Evolutionary conservation across 2,797 vertebrate species (phyloP).

Genomic region (Sciaenops ocellatus): DNA sequence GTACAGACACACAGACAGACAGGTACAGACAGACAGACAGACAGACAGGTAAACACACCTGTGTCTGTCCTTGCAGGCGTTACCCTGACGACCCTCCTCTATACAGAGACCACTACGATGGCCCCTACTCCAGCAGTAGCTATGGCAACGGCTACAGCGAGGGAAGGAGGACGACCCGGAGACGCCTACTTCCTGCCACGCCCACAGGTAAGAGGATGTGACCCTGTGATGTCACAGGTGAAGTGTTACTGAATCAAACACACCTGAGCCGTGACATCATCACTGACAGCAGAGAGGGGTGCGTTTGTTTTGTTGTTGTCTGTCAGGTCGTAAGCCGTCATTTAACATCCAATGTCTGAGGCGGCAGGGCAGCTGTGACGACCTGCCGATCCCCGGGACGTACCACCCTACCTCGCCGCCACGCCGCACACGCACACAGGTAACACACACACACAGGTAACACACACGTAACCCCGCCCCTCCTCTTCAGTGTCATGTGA

Average conservation of each 20-base stretch:
- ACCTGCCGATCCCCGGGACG: constrained; percentile 92
- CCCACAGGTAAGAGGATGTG: constrained; percentile 84
- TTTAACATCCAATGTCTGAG: constrained; percentile 94
- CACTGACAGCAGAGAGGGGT: neutral
- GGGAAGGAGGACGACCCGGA: constrained; percentile 70
- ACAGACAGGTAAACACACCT: neutral
- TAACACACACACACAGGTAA: constrained; percentile 25
- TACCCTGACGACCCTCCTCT: constrained; percentile 64
- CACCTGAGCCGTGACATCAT: constrained; percentile 20
- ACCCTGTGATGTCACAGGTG: neutral
- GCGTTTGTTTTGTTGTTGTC: constrained; percentile 1
- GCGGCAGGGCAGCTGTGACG: constrained; percentile 90
- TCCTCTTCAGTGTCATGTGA: neutral
- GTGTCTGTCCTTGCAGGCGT: constrained; percentile 48
- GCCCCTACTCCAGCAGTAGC: constrained; percentile 66
- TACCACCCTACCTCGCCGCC: constrained; percentile 85
- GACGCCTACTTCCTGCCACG: constrained; percentile 92
- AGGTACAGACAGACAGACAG: neutral
- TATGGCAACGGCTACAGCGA: constrained; percentile 69
- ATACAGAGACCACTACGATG: constrained; percentile 72
- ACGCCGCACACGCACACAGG: constrained; percentile 51
- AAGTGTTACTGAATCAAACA: neutral
- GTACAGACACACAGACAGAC: neutral
- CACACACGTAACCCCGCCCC: neutral
- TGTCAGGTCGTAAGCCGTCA: constrained; percentile 88